These are phyloP conservation scores for Pygoscelis antarcticus DNA, from an alignment of 2,113 vertebrate genomes.

Conservation along the genomic window DNA sequence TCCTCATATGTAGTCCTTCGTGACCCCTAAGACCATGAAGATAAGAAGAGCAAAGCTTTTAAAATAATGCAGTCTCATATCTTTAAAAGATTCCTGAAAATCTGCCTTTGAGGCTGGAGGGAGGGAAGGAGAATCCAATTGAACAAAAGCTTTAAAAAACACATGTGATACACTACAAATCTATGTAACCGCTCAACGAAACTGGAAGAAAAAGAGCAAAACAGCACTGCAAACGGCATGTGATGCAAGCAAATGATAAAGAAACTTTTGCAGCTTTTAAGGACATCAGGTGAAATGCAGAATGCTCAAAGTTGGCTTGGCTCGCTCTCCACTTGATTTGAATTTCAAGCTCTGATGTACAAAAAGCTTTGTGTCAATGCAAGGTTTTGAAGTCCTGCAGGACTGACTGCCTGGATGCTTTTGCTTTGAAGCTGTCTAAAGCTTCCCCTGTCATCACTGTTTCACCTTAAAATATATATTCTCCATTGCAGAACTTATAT, in stretches of 20 bases:
- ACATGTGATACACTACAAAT: neutral
- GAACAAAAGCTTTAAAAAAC: slow-evolving; percentile 36
- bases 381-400: slow-evolving; percentile 39
- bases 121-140: slow-evolving; percentile 43
- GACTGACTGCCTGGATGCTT: neutral
- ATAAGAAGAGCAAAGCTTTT: slow-evolving; percentile 66
- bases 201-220: neutral
- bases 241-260: neutral
- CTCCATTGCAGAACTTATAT: neutral
- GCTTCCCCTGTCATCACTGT: neutral
- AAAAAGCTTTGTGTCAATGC: slow-evolving; percentile 20
- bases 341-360: slow-evolving; percentile 31
- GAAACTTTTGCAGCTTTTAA: neutral
- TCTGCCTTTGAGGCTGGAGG: slow-evolving; percentile 40
- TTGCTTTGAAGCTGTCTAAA: slow-evolving; percentile 42
- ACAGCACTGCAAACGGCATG: neutral
- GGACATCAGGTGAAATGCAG: neutral
- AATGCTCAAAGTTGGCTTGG: neutral
- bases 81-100: slow-evolving; percentile 61
- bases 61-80: slow-evolving; percentile 61
- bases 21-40: slow-evolving; percentile 52
- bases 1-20: slow-evolving; percentile 36
- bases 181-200: neutral
- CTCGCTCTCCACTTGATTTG: neutral
- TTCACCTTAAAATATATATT: slow-evolving; percentile 22